Evolutionary conservation across 2,888 invertebrate genomes (phyloP).

Genomic region (Brenthis ino): DNA sequence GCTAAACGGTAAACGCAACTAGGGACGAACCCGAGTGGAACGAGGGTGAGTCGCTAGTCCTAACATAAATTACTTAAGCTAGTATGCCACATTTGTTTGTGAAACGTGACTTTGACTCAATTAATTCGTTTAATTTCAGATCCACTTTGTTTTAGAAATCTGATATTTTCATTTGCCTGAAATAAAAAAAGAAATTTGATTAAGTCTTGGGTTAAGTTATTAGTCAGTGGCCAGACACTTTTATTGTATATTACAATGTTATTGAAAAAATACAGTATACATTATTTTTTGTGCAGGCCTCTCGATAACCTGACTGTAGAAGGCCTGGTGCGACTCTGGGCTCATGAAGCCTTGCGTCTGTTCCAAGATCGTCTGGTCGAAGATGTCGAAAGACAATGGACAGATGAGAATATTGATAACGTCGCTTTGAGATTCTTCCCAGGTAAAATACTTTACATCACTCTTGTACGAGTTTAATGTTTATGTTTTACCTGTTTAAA

Average conservation of each 20-base stretch:
- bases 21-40: too few relatives aligned
- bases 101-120: background rate
- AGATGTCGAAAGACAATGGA: conserved; percentile 97
- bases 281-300: conserved; percentile 82
- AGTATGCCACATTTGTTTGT: too few relatives aligned
- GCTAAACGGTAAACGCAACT: too few relatives aligned
- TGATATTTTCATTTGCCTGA: background rate
- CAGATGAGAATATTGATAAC: conserved; percentile 97
- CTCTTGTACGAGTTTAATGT: background rate
- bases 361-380: conserved; percentile 98
- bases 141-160: background rate
- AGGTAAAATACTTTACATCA: conserved; percentile 61
- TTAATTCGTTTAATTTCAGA: background rate
- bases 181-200: too few relatives aligned
- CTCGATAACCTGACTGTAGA: conserved; percentile 95
- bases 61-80: too few relatives aligned
- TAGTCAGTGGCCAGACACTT: too few relatives aligned
- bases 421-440: conserved; percentile 98
- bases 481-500: background rate
- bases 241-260: too few relatives aligned
- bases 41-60: too few relatives aligned
- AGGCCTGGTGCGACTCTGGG: conserved; percentile 98
- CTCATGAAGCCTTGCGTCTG: conserved; percentile 97
- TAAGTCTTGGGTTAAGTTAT: too few relatives aligned
- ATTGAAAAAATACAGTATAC: too few relatives aligned